These are phyloP conservation scores for Leuctra nigra DNA, from an alignment of 2,888 invertebrate species.

Conservation along the genomic window DNA sequence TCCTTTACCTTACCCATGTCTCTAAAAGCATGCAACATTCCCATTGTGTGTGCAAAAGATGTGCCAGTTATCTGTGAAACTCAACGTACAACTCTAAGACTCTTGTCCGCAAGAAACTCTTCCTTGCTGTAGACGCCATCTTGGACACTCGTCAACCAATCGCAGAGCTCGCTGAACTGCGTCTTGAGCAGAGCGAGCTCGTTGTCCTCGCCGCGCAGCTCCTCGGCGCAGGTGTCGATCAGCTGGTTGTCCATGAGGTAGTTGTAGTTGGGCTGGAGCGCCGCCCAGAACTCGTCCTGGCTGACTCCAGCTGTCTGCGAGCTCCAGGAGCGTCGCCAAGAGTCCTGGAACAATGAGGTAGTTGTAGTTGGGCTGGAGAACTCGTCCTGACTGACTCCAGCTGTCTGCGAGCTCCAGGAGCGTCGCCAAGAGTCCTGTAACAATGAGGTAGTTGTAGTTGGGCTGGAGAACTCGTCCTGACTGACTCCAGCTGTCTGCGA, in stretches of 20 bases:
- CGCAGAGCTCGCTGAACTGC: constrained; percentile 74
- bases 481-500: constrained; percentile 67
- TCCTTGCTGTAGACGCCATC: constrained; percentile 69
- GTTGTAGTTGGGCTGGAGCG: constrained; percentile 84
- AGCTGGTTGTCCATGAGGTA: constrained; percentile 94
- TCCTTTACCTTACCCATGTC: too few relatives aligned
- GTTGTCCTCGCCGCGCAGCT: constrained; percentile 58
- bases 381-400: constrained; percentile 77
- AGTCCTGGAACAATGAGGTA: constrained; percentile 53
- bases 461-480: constrained; percentile 70
- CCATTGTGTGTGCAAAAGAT: not conserved
- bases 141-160: constrained; percentile 73
- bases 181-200: constrained; percentile 52
- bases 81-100: constrained; percentile 56
- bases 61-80: not conserved
- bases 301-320: constrained; percentile 67
- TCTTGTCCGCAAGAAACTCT: constrained; percentile 59
- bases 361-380: constrained; percentile 49
- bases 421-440: constrained; percentile 61
- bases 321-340: constrained; percentile 71
- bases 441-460: too few relatives aligned
- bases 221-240: constrained; percentile 83
- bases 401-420: constrained; percentile 71
- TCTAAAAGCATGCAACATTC: not conserved
- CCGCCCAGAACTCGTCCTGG: constrained; percentile 88